Conservation (phyloP, 2,888 invertebrate species). For the Andrena bucephala region DNA sequence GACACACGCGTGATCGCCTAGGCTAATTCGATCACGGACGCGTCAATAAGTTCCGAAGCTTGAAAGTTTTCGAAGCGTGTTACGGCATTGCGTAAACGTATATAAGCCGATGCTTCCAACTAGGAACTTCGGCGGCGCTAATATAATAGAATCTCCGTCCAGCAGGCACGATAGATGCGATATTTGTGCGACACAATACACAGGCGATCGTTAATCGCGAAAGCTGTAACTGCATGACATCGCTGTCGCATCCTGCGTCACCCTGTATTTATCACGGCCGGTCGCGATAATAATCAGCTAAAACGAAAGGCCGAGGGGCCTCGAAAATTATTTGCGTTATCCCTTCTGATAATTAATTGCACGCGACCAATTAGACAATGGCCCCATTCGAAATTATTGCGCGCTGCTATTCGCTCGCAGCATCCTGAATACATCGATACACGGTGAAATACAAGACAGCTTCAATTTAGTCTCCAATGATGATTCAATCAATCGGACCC, state of each 20-base stretch:
- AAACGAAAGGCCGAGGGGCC: slow-evolving; percentile 51
- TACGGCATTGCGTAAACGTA: not conserved
- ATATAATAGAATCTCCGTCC: slow-evolving; percentile 66
- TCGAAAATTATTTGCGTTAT: slow-evolving; percentile 42
- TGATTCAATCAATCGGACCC: not conserved
- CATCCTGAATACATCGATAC: not conserved
- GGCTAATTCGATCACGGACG: slow-evolving; percentile 20
- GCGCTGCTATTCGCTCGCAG: not conserved
- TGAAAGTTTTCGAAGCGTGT: not conserved
- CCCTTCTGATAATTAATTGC: slow-evolving; percentile 45
- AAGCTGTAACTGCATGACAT: slow-evolving; percentile 50
- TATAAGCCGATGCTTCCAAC: slow-evolving; percentile 21
- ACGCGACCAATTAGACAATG: slow-evolving; percentile 49
- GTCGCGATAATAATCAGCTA: slow-evolving; percentile 54
- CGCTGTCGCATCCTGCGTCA: slow-evolving; percentile 31
- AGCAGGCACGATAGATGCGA: slow-evolving; percentile 49
- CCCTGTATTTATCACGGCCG: slow-evolving; percentile 60
- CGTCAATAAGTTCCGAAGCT: not conserved
- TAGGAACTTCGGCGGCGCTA: slow-evolving; percentile 40
- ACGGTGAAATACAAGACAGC: not conserved
- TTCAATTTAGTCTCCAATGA: not conserved
- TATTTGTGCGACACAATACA: slow-evolving; percentile 61
- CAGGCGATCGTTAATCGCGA: slow-evolving; percentile 66
- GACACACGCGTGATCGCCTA: not conserved
- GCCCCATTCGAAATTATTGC: slow-evolving; percentile 19